phyloP scores from a whole-genome alignment of 2,113 vertebrate species.

The Climacteris rufus region DNA sequence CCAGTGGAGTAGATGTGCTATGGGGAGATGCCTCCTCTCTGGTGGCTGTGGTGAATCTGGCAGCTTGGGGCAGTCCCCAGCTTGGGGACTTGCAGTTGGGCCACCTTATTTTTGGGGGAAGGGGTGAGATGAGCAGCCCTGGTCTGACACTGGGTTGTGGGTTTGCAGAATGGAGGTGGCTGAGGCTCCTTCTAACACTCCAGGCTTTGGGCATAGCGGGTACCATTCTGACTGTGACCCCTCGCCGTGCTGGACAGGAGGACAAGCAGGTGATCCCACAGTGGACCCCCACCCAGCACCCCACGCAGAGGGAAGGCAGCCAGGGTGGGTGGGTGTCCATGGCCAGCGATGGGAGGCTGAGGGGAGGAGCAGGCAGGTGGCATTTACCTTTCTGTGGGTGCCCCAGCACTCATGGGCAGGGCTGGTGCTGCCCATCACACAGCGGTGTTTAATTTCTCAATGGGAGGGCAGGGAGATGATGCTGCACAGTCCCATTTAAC shows the following conservation, averaged over 20 bases:
- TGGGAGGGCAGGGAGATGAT: slow-evolving; percentile 41
- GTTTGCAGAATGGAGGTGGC: not conserved
- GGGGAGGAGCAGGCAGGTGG: not conserved
- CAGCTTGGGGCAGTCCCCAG: not conserved
- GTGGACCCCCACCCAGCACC: not conserved
- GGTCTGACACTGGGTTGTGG: accelerated
- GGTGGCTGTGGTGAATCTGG: not conserved
- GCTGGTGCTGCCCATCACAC: slow-evolving; percentile 10
- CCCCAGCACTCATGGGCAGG: no score
- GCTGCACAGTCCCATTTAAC: slow-evolving; percentile 56
- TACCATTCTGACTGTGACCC: accelerated
- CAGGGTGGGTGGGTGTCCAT: not conserved
- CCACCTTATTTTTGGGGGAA: not conserved
- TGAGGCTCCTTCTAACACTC: not conserved
- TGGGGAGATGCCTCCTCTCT: not conserved
- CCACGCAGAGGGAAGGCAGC: not conserved
- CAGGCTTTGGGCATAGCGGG: not conserved
- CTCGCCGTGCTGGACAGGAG: not conserved
- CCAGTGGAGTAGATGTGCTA: not conserved
- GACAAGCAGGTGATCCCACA: not conserved
- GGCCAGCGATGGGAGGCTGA: accelerated
- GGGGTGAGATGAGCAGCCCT: not conserved
- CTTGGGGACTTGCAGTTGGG: not conserved
- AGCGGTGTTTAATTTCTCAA: slow-evolving; percentile 37
- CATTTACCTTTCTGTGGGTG: not conserved